A percentile compares a stretch with the other conserved stretches of the same genome.
These are phyloP conservation scores for Oscarella lobularis DNA, from an alignment of 37 sponge, comb jelly and placozoan species.

Conservation along the genomic window DNA sequence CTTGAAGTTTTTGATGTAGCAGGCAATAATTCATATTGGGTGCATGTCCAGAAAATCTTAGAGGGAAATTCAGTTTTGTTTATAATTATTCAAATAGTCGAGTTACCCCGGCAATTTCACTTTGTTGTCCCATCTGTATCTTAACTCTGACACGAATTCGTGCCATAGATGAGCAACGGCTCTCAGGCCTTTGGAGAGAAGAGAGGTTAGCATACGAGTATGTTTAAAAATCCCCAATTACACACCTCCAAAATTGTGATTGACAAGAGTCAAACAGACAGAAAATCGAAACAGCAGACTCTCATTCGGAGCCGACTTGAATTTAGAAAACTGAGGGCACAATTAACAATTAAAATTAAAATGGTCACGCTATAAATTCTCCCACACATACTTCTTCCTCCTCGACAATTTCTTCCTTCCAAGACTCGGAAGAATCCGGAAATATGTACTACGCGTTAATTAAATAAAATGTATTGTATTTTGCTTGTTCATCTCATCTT, in stretches of 20 bases:
- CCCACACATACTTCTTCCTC: too few species aligned
- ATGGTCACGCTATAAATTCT: too few species aligned
- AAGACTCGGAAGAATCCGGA: neutral
- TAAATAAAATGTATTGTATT: too few species aligned
- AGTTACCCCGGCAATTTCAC: neutral
- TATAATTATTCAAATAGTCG: too few species aligned
- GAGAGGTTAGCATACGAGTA: too few species aligned
- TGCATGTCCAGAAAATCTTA: too few species aligned
- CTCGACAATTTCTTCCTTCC: too few species aligned
- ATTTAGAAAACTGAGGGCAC: neutral
- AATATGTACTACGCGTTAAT: neutral
- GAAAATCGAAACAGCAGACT: constrained; percentile 11
- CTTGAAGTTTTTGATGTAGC: constrained; percentile 87
- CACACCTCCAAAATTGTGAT: constrained; percentile 1
- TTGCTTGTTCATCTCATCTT: too few species aligned
- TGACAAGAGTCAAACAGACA: constrained; percentile 2
- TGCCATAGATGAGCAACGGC: constrained; percentile 66
- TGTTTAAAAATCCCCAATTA: too few species aligned
- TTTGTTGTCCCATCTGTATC: constrained; percentile 68
- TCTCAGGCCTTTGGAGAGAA: constrained; percentile 36
- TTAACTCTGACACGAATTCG: constrained; percentile 58
- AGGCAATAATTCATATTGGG: constrained; percentile 54
- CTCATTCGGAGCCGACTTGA: constrained; percentile 11
- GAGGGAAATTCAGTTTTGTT: too few species aligned
- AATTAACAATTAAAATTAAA: neutral